These are phyloP conservation scores for Tenebrio molitor DNA, from an alignment of 1,140 invertebrate species.

Conservation along the genomic window DNA sequence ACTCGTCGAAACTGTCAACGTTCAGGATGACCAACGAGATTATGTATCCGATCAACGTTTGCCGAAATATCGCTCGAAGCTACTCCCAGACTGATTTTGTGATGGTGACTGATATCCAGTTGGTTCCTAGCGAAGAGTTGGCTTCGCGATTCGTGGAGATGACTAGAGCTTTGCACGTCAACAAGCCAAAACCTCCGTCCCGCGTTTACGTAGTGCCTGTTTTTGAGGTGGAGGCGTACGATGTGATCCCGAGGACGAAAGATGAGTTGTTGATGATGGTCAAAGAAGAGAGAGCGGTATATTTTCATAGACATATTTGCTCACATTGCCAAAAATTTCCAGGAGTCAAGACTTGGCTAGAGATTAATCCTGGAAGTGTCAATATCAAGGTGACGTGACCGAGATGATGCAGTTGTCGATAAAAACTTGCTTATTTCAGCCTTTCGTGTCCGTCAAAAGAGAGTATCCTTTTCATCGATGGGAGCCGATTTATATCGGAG, in stretches of 20 bases:
- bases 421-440: constrained; percentile 65
- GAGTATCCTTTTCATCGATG: constrained; percentile 82
- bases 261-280: constrained; percentile 68
- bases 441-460: constrained; percentile 76
- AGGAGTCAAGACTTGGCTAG: constrained; percentile 78
- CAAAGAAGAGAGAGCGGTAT: constrained; percentile 69
- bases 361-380: constrained; percentile 67
- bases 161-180: constrained; percentile 66
- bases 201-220: constrained; percentile 79
- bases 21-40: constrained; percentile 70
- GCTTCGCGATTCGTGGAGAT: constrained; percentile 75
- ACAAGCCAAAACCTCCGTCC: constrained; percentile 57
- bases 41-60: constrained; percentile 84
- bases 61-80: constrained; percentile 77
- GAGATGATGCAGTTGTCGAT: not conserved
- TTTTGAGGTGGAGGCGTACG: constrained; percentile 79
- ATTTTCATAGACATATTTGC: constrained; percentile 78
- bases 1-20: constrained; percentile 52
- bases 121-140: constrained; percentile 77
- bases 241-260: constrained; percentile 74
- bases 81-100: constrained; percentile 75
- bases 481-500: constrained; percentile 89
- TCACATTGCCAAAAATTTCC: constrained; percentile 85
- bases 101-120: constrained; percentile 83
- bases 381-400: constrained; percentile 11